These are phyloP conservation scores for Phocides pigmalion DNA, from an alignment of 1,140 invertebrate genomes.

Conservation along the genomic window DNA sequence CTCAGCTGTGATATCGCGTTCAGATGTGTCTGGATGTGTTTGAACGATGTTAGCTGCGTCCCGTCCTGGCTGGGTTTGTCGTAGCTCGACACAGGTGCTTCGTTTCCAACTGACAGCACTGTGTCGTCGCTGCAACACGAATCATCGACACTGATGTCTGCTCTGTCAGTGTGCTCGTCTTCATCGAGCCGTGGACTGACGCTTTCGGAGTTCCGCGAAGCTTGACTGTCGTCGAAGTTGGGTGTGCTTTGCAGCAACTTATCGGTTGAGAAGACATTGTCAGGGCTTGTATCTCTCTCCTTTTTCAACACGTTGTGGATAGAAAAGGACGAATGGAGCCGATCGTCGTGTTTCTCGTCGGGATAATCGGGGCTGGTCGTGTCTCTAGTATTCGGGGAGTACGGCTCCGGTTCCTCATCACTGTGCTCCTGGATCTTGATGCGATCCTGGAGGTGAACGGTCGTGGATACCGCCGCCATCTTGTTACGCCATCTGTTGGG, in stretches of 20 bases:
- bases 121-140: constrained; percentile 88
- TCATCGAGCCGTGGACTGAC: constrained; percentile 65
- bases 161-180: constrained; percentile 62
- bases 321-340: constrained; percentile 70
- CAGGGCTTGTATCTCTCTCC: constrained; percentile 77
- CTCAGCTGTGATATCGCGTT: constrained; percentile 85
- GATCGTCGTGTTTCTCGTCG: constrained; percentile 62
- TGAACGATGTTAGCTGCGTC: constrained; percentile 79
- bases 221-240: constrained; percentile 66
- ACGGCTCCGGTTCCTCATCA: constrained; percentile 71
- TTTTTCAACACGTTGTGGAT: constrained; percentile 82
- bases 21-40: constrained; percentile 85
- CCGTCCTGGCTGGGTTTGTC: constrained; percentile 49
- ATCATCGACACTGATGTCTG: constrained; percentile 74
- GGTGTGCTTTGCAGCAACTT: constrained; percentile 79
- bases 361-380: constrained; percentile 66
- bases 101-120: constrained; percentile 87
- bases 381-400: constrained; percentile 68
- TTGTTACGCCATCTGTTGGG: constrained; percentile 72
- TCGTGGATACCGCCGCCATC: constrained; percentile 72
- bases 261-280: constrained; percentile 82
- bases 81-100: constrained; percentile 72
- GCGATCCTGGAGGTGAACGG: constrained; percentile 63
- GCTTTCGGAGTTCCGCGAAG: constrained; percentile 59
- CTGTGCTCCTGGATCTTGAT: constrained; percentile 74